phyloP scores from a whole-genome alignment of 2,797 vertebrate species.

The Molossus molossus region DNA sequence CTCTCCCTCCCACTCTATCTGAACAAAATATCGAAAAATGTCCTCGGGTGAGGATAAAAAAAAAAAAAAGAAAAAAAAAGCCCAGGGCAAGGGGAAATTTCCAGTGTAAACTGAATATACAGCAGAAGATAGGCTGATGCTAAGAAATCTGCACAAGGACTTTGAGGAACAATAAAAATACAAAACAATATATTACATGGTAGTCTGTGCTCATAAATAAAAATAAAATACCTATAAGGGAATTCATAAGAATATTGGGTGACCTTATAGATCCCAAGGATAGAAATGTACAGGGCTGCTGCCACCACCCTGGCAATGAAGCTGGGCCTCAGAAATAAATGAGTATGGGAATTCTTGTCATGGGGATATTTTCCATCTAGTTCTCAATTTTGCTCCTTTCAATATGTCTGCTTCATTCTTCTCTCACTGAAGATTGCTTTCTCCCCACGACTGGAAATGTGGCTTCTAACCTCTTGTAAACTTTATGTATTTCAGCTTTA shows the following conservation, averaged over 20 bases:
- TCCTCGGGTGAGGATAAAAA: no score
- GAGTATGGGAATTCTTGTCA: background rate
- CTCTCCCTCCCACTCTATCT: no score
- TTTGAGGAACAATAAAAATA: constrained; percentile 23
- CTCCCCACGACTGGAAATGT: background rate
- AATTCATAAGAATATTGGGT: background rate
- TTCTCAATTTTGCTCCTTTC: constrained; percentile 32
- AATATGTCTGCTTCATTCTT: background rate
- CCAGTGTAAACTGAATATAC: background rate
- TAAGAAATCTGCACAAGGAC: background rate
- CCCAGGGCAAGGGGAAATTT: background rate
- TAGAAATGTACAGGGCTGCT: background rate
- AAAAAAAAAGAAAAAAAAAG: background rate
- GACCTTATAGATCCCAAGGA: background rate
- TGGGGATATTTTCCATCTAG: background rate
- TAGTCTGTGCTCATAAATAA: background rate
- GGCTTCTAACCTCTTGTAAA: constrained; percentile 19
- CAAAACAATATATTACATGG: background rate
- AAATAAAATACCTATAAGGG: background rate
- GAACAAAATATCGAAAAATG: no score
- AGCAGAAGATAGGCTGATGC: background rate
- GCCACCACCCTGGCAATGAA: background rate
- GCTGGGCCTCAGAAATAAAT: background rate
- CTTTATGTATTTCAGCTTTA: background rate
- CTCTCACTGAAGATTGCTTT: background rate